These are phyloP conservation scores for Pocillopora verrucosa DNA, from an alignment of 64 coral and sea anemone genomes.

Conservation along the genomic window DNA sequence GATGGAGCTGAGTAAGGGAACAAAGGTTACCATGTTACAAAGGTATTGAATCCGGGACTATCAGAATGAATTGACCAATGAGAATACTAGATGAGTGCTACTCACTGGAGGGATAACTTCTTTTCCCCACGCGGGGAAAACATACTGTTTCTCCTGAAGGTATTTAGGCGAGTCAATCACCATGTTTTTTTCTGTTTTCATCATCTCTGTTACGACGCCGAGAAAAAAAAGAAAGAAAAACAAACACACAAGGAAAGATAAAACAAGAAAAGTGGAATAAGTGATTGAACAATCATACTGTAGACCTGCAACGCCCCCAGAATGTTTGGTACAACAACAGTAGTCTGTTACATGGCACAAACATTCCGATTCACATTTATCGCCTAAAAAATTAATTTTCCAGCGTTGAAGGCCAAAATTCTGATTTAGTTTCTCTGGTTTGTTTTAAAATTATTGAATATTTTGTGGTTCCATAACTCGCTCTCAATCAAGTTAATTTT, in stretches of 20 bases:
- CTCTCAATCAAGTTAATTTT: not conserved
- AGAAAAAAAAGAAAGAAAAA: not conserved
- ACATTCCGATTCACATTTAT: too few species aligned
- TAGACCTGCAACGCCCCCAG: too few species aligned
- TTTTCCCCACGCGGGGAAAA: constrained; percentile 12
- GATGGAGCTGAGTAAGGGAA: constrained; percentile 40
- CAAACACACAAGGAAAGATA: not conserved
- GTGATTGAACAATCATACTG: not conserved
- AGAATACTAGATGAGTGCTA: not conserved
- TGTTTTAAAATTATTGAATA: too few species aligned
- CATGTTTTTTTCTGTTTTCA: constrained; percentile 12
- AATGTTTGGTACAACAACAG: too few species aligned
- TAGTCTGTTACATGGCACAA: too few species aligned
- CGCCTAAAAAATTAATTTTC: too few species aligned
- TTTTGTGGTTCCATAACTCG: too few species aligned
- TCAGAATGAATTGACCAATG: too few species aligned
- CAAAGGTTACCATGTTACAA: not conserved
- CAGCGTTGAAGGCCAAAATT: too few species aligned
- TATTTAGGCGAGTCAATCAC: not conserved
- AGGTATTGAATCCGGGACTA: not conserved
- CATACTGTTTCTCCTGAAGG: not conserved
- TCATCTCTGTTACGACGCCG: constrained; percentile 9
- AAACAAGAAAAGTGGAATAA: too few species aligned
- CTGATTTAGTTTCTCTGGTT: too few species aligned
- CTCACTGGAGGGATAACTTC: constrained; percentile 16